Conservation (phyloP, 2,797 vertebrate species). For the Diplodus puntazzo region DNA sequence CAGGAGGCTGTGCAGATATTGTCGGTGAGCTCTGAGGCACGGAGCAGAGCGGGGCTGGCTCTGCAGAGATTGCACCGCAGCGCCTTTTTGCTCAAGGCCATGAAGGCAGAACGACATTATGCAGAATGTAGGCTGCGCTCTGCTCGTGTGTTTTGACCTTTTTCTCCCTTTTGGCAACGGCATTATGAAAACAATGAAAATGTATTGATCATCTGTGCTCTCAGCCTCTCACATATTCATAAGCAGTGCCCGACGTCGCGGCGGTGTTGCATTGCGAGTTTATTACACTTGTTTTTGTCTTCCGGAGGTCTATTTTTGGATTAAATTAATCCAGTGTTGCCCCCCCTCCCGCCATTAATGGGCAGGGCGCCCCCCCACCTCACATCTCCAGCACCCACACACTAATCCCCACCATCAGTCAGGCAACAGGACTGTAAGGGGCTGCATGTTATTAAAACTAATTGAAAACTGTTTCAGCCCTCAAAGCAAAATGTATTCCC, state of each 20-base stretch:
- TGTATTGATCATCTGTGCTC: conserved; percentile 49
- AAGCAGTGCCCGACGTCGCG: conserved; percentile 22
- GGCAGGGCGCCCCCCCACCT: conserved; percentile 9
- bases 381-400: conserved; percentile 30
- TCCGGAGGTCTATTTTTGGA: conserved; percentile 41
- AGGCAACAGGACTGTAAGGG: conserved; percentile 32
- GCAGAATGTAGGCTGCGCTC: conserved; percentile 60
- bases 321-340: conserved; percentile 44
- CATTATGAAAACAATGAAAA: conserved; percentile 41
- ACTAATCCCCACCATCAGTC: conserved; percentile 61
- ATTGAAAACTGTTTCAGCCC: conserved; percentile 54
- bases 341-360: conserved; percentile 16
- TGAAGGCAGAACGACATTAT: conserved; percentile 59
- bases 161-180: conserved; percentile 12
- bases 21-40: conserved; percentile 61
- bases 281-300: conserved; percentile 37
- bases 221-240: conserved; percentile 32
- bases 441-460: conserved; percentile 54
- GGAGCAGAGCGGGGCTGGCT: conserved; percentile 48
- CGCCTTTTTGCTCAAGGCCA: conserved; percentile 54
- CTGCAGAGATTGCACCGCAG: conserved; percentile 62
- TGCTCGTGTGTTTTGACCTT: conserved; percentile 43
- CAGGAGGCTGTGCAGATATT: conserved; percentile 65
- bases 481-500: conserved; percentile 45
- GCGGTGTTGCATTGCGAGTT: conserved; percentile 11